Evolutionary conservation across 1,140 invertebrate genomes (phyloP), one percentile per base, ranked within the genome.

Genomic region (Drosophila setifemur): DNA sequence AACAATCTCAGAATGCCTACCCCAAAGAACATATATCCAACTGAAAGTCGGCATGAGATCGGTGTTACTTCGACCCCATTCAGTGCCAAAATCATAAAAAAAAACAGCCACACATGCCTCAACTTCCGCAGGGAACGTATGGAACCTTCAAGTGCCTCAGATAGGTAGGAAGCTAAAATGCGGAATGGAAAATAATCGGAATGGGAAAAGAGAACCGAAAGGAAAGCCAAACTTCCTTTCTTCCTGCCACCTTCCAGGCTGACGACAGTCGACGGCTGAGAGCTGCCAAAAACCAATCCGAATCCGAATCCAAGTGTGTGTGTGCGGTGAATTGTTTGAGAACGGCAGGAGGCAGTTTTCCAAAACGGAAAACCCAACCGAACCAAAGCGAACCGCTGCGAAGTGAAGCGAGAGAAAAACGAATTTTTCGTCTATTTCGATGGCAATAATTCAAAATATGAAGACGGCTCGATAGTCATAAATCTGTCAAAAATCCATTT

Each of bases 401-500:
- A 54, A 43, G 48, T 40, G 35, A 61, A 58, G 63, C 66, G 53
- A 61, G 48, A 71, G 69, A 72, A 75, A 60, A 63, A 49, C 74
- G 63, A 78, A 79, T 81, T 81, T 74, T 88, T 89, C 79, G 88
- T 89, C 88, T 89, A 88, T 89, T 90, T 90, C 85, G 88, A 89
- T 88, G 76, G 88, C 88, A 89, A 90, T 89, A 89, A 89, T 89
- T 89, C 87, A 89, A 89, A 89, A 81, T 78, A 82, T 68, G 71
- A 89, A 79, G 83, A 82, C 76, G 88, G 78, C 79, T 82, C 88
- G 88, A 89, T 89, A 89, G 83, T 88, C 83, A 86, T 88, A 88
- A 88, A 89, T 89, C 88, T 89, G 88, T 89, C 88, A 89, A 89
- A 89, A 89, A 89, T 89, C 88, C 88, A 89, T 89, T 89, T 89